Conservation (phyloP, 2,888 invertebrate genomes). For the Eledona agricola region DNA sequence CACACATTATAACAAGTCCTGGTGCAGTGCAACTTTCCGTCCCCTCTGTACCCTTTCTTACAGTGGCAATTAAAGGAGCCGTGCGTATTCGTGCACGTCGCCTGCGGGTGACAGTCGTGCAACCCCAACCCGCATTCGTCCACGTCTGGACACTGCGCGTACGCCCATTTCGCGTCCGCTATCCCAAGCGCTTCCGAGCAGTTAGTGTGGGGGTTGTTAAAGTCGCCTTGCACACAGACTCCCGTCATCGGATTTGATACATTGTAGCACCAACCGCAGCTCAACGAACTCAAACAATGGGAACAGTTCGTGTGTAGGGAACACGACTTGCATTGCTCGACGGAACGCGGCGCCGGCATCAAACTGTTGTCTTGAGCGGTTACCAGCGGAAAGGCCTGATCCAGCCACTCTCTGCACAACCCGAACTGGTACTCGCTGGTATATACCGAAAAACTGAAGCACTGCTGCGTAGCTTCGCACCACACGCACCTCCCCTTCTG, state of each 20-base stretch:
- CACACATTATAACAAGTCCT: conserved; percentile 87
- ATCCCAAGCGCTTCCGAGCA: conserved; percentile 76
- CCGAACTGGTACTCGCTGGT: conserved; percentile 95
- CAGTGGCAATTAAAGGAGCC: conserved; percentile 92
- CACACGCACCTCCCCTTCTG: conserved; percentile 87
- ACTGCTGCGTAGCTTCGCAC: conserved; percentile 92
- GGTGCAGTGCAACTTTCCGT: conserved; percentile 82
- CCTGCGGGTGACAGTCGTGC: conserved; percentile 90
- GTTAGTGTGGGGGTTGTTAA: conserved; percentile 78
- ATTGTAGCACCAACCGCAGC: conserved; percentile 96
- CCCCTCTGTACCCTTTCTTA: conserved; percentile 86
- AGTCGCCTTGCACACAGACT: conserved; percentile 85
- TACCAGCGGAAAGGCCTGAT: conserved; percentile 72
- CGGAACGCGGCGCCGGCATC: conserved; percentile 52
- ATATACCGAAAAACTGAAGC: conserved; percentile 95
- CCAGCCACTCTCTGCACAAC: conserved; percentile 91
- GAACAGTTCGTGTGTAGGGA: conserved; percentile 78
- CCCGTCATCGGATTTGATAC: conserved; percentile 88
- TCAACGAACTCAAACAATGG: conserved; percentile 81
- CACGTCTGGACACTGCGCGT: conserved; percentile 91
- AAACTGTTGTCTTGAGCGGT: conserved; percentile 56
- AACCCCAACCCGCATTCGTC: conserved; percentile 90
- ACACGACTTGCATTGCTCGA: conserved; percentile 84
- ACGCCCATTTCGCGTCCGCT: conserved; percentile 85
- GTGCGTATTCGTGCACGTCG: conserved; percentile 91